These are phyloP conservation scores for Podarcis cretensis DNA, from an alignment of 2,113 vertebrate genomes.

Conservation along the genomic window DNA sequence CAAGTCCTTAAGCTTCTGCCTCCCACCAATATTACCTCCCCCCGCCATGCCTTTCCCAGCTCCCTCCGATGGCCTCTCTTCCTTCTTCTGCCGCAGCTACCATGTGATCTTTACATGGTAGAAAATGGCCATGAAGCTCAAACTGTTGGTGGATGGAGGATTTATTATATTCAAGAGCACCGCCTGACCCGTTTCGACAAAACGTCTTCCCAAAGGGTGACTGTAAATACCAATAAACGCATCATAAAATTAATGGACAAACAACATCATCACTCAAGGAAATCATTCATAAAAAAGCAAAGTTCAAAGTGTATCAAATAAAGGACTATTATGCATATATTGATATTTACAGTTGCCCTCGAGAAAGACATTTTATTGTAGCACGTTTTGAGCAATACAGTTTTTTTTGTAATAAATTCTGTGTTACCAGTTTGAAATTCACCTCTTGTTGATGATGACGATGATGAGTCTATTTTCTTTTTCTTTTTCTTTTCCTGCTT, in stretches of 20 bases:
- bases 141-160: background rate
- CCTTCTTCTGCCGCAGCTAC: background rate
- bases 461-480: background rate
- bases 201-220: conserved; percentile 25
- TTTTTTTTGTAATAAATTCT: background rate
- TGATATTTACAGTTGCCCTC: conserved; percentile 35
- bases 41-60: background rate
- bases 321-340: conserved; percentile 20
- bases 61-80: background rate
- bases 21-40: background rate
- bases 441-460: background rate
- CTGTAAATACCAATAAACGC: conserved; percentile 30
- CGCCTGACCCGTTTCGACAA: background rate
- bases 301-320: conserved; percentile 28
- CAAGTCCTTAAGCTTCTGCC: background rate
- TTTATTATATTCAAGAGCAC: background rate
- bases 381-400: background rate
- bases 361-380: conserved; percentile 12
- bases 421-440: background rate
- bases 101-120: background rate
- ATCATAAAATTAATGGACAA: conserved; percentile 20
- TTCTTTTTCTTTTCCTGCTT: background rate
- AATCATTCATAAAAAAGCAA: conserved; percentile 29
- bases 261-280: conserved; percentile 22
- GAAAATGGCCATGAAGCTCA: background rate